Percentiles rank a stretch among this genome's conserved stretches.
Conservation (phyloP, 2,113 vertebrate genomes). For the Murina feae region DNA sequence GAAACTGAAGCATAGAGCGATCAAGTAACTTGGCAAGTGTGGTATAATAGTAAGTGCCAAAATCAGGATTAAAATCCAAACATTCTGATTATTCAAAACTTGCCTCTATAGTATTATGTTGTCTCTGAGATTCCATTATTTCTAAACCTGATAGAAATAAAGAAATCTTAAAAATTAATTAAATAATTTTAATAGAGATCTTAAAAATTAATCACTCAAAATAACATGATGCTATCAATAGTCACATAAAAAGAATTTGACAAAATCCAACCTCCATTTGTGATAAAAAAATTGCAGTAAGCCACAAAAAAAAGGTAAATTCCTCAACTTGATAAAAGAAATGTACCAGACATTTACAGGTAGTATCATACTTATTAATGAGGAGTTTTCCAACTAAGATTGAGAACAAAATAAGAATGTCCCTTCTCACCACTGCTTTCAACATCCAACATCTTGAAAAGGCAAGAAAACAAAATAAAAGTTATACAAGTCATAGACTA, state of each 20-base stretch:
- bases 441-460: background rate
- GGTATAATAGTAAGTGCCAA: background rate
- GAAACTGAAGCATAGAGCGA: background rate
- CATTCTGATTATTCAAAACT: background rate
- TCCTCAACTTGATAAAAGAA: background rate
- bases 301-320: background rate
- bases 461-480: background rate
- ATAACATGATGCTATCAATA: background rate
- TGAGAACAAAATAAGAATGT: background rate
- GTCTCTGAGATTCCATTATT: background rate
- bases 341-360: background rate
- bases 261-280: background rate
- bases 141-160: background rate
- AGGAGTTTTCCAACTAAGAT: background rate
- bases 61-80: background rate
- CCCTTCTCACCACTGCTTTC: background rate
- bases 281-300: background rate
- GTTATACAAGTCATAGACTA: background rate
- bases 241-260: background rate
- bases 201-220: background rate
- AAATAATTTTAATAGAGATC: background rate
- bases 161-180: background rate
- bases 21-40: background rate
- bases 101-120: background rate
- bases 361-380: background rate